A percentile compares a stretch with the other conserved stretches of the same genome.
Evolutionary conservation across 2,113 vertebrate genomes (phyloP).

Genomic region (Corythornis vintsioides): DNA sequence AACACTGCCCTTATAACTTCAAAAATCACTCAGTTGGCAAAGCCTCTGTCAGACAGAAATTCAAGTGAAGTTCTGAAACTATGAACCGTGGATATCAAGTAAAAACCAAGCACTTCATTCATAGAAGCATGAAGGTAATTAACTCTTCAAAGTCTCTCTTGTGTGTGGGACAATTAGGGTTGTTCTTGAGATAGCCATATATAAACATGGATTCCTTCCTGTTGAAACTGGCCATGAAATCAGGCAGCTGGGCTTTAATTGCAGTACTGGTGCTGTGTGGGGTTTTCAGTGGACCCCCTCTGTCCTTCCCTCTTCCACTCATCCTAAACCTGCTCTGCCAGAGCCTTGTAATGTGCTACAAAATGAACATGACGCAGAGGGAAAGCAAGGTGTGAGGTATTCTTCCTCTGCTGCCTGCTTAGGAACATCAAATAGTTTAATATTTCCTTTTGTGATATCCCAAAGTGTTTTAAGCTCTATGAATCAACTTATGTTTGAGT

Average conservation of each 20-base stretch:
- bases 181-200: not conserved
- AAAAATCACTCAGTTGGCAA: not conserved
- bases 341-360: not conserved
- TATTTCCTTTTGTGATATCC: not conserved
- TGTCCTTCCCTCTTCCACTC: not conserved
- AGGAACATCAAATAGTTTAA: not conserved
- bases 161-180: not conserved
- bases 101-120: not conserved
- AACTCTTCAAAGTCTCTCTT: not conserved
- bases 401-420: not conserved
- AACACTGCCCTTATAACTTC: not conserved
- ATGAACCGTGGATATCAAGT: not conserved
- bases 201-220: not conserved
- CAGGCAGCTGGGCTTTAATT: not conserved
- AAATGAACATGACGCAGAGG: not conserved
- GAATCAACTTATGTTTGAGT: not conserved
- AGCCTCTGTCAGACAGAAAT: not conserved
- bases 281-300: not conserved
- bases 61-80: not conserved
- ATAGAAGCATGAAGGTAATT: not conserved
- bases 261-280: not conserved
- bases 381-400: not conserved
- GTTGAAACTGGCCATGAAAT: not conserved
- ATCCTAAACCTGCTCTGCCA: not conserved
- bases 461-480: not conserved